Base-by-base conservation (phyloP, 64 coral and sea anemone species). In the Dendronephthya gigantea region DNA sequence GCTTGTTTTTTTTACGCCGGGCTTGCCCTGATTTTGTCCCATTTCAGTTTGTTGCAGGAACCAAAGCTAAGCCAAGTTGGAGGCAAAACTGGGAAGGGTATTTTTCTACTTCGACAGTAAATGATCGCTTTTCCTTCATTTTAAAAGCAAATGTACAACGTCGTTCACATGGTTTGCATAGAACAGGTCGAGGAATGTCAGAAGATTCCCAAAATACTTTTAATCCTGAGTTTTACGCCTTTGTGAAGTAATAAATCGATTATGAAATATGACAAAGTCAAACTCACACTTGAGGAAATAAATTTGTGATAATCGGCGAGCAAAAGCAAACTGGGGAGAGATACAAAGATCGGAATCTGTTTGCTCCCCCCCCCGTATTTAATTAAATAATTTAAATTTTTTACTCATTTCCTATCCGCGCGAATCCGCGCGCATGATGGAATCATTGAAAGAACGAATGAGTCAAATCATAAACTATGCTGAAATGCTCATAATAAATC, bases 21-120 rank as follows among this genome's bases (percentile, higher is more conserved):
- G 69, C 66, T 83, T 88, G 8, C 51, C 81, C 68, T 83, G 87
- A 50, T 82, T 81, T 83, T 88, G 87, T 19, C 87, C 87, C 87
- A 88, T 88, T 34, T 33, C 30, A 12, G 70, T 76, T 82, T 49
- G 74, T 17, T 2, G 28, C 75, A 83, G 39, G 22, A 22, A 13
- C 16, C 55, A 22, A 62, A 62, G 17, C 55, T 62, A 62, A 62
- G 55, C 55, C 19, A 62, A 2, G 10, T 62, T 62, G 12, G 19
- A n/a, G 6, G 55, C 55, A 62, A 62, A 62, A 62, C 4, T 45
- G 41, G 41, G 41, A 45, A 62, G 55, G 55, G 55, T 62, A 27
- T 15, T 11, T 45, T 45, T 62, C 55, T n/a, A n/a, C 25, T 19
- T 62, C 55, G 25, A 9, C 19, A 22, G 3, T 7, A 62, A n/a